Evolutionary conservation across 2,888 invertebrate species (phyloP).

Genomic region (Zaprionus bogoriensis): DNA sequence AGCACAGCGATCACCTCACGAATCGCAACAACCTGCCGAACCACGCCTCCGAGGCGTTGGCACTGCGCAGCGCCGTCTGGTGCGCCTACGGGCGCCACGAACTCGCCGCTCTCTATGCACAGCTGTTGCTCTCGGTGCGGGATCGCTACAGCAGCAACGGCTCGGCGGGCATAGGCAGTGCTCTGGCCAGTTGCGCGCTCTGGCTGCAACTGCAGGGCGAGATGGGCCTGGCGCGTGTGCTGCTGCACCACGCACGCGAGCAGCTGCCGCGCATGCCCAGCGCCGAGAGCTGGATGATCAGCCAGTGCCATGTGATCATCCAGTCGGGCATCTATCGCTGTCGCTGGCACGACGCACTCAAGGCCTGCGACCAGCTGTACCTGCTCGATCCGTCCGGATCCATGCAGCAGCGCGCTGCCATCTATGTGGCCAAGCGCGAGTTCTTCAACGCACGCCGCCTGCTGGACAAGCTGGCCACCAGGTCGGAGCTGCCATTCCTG

Average conservation of each 20-base stretch:
- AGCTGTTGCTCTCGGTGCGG: slow-evolving; percentile 90
- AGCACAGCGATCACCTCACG: slow-evolving; percentile 93
- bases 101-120: slow-evolving; percentile 91
- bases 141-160: slow-evolving; percentile 86
- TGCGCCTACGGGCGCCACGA: slow-evolving; percentile 93
- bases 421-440: slow-evolving; percentile 82
- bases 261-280: slow-evolving; percentile 87
- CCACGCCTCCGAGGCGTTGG: slow-evolving; percentile 90
- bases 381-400: slow-evolving; percentile 88
- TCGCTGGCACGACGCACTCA: slow-evolving; percentile 88
- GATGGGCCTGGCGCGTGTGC: slow-evolving; percentile 85
- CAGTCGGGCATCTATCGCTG: slow-evolving; percentile 83
- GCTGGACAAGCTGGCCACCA: slow-evolving; percentile 68
- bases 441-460: slow-evolving; percentile 80
- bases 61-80: slow-evolving; percentile 94
- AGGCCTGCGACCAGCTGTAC: slow-evolving; percentile 87
- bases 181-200: slow-evolving; percentile 87
- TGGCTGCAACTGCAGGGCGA: slow-evolving; percentile 83
- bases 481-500: slow-evolving; percentile 82
- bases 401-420: slow-evolving; percentile 84
- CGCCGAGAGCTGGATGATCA: slow-evolving; percentile 87
- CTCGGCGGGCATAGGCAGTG: slow-evolving; percentile 88
- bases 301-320: slow-evolving; percentile 85
- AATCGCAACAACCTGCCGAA: slow-evolving; percentile 92
- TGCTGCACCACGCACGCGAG: slow-evolving; percentile 86